Evolutionary conservation across 2,888 invertebrate species (phyloP).

Genomic region (Rhorus exstirpatorius): DNA sequence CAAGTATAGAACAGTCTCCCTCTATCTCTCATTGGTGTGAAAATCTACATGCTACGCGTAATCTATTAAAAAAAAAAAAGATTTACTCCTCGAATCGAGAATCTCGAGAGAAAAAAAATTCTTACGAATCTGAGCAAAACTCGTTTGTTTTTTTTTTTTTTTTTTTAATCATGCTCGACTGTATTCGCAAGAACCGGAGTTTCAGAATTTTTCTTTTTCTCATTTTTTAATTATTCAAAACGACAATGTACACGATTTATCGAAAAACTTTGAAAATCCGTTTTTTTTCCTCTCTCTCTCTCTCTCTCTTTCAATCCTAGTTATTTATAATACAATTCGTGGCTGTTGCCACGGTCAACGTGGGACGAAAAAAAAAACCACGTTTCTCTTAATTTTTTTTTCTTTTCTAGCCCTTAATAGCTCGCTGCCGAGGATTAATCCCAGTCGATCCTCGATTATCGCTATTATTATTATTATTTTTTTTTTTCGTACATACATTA

Average conservation of each 20-base stretch:
- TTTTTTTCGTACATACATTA: conserved; percentile 61
- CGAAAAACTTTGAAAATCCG: conserved; percentile 31
- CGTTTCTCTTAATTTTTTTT: conserved; percentile 25
- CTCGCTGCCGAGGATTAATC: conserved; percentile 58
- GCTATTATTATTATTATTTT: conserved; percentile 43
- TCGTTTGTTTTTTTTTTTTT: conserved; percentile 9
- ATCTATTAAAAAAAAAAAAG: conserved; percentile 10
- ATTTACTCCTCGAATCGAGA: conserved; percentile 5
- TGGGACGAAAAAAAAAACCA: conserved; percentile 52
- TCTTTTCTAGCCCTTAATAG: conserved; percentile 25
- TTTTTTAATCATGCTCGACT: conserved; percentile 9
- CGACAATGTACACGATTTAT: conserved; percentile 51
- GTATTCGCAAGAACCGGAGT: conserved; percentile 28
- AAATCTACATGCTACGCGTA: conserved; percentile 33
- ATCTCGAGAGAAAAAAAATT: conserved; percentile 19
- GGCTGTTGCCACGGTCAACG: conserved; percentile 64
- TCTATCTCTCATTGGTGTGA: conserved; percentile 26
- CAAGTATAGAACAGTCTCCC: too few species aligned
- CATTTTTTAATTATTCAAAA: not conserved
- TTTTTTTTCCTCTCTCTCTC: conserved; percentile 13
- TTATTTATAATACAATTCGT: conserved; percentile 60
- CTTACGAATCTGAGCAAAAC: conserved; percentile 30
- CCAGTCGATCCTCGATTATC: conserved; percentile 54
- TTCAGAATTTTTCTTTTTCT: conserved; percentile 34
- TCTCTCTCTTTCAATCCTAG: too few species aligned